These are phyloP conservation scores for Aphis craccivora DNA, from an alignment of 1,140 invertebrate species.

Conservation along the genomic window DNA sequence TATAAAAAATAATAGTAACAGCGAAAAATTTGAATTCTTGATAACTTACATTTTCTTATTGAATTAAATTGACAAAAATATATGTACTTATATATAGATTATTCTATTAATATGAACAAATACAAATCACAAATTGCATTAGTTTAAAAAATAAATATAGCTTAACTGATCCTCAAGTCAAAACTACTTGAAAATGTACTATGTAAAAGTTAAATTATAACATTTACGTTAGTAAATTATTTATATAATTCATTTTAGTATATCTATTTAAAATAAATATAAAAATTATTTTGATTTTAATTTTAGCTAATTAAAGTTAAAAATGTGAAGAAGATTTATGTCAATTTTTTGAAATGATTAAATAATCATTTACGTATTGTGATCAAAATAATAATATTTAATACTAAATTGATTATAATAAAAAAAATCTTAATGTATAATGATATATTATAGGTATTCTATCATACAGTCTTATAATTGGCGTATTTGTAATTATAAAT, in stretches of 20 bases:
- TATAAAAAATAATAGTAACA: too few relatives aligned
- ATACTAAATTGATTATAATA: not conserved
- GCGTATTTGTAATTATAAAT: not conserved
- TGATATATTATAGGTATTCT: not conserved
- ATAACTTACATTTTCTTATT: too few relatives aligned
- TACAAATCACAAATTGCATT: too few relatives aligned
- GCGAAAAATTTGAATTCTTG: too few relatives aligned
- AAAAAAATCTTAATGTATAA: not conserved
- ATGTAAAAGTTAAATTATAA: not conserved
- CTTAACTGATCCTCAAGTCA: not conserved
- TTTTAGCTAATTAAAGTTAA: not conserved
- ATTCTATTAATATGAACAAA: not conserved
- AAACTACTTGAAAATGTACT: not conserved
- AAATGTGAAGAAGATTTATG: not conserved
- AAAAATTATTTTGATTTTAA: not conserved
- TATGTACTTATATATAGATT: too few relatives aligned
- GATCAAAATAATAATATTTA: not conserved
- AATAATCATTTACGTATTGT: not conserved
- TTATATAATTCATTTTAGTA: not conserved
- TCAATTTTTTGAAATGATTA: not conserved
- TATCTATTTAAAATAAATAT: not conserved
- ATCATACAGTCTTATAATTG: not conserved
- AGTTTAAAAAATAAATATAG: too few relatives aligned
- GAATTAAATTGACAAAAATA: too few relatives aligned
- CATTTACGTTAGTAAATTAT: not conserved